Base-by-base conservation (phyloP, 2,888 invertebrate species). In the Tubulanus polymorphus region DNA sequence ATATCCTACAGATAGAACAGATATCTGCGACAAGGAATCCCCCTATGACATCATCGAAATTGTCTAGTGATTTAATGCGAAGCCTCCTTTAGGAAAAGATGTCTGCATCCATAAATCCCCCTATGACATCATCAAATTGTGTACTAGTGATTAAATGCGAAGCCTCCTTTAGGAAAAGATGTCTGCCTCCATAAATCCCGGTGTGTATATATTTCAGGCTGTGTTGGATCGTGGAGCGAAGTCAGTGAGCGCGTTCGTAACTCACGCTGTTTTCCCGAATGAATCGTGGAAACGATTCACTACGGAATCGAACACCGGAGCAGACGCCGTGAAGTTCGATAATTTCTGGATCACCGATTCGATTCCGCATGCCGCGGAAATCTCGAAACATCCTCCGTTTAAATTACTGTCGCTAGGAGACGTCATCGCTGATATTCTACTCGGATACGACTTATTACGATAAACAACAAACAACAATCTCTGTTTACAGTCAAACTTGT, bases 311-410 rank as follows among this genome's bases (percentile, higher is more conserved):
- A n/a, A n/a, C n/a, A 57, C 60, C 0, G 62, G 68, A 10, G 60
- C 59, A 5, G 61, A 63, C 2, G 57, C 54, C 10, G 69, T 73
- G 2, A 59, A 61, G 37, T 75, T 79, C 54, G 61, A 72, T 47
- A 67, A 70, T 49, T 79, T 80, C 65, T 79, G 79, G 79, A 75
- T 79, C 52, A 79, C 80, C 1, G 78, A 80, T 57, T 77, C 78
- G 2, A 59, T 79, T 1, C 80, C 80, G 20, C 77, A 79, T 59
- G 75, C 78, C 3, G 50, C 51, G 6, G 67, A 68, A 8, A 76
- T 79, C 27, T 65, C 70, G 46, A 47, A 72, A 37, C 62, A 76
- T 54, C 52, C 63, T 6, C 79, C 79, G 2, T 79, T 79, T 61
- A 66, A 69, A 56, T 63, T 79, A 37, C 62, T 79, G 23, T 74